A percentile compares a stretch with the other conserved stretches of the same genome.
Evolutionary conservation across 2,888 invertebrate species (phyloP).

Genomic region (Drosophila emarginata): DNA sequence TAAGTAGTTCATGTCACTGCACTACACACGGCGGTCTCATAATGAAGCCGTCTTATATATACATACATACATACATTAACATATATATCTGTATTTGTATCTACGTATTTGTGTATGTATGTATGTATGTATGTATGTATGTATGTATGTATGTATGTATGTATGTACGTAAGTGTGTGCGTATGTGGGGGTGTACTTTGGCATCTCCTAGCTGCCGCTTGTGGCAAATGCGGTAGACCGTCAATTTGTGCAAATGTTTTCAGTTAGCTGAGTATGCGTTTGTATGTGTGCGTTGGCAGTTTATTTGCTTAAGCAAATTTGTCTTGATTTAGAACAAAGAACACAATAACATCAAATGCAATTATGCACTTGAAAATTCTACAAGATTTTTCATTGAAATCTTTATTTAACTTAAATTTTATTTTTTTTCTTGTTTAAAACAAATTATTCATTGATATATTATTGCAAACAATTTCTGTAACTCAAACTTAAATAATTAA

Average conservation of each 20-base stretch:
- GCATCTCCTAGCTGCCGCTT: constrained; percentile 65
- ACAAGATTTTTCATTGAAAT: constrained; percentile 13
- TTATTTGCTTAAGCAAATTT: constrained; percentile 58
- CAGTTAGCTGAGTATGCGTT: constrained; percentile 37
- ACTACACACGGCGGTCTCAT: constrained; percentile 49
- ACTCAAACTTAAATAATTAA: no score
- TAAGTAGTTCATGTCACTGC: constrained; percentile 39
- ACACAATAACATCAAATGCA: constrained; percentile 19
- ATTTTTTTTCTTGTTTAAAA: no score
- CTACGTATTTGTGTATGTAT: constrained; percentile 27
- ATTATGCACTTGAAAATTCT: constrained; percentile 1
- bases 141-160: constrained; percentile 25
- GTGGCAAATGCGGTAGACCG: constrained; percentile 72
- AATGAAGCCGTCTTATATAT: constrained; percentile 55
- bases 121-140: constrained; percentile 25
- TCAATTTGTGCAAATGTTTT: constrained; percentile 75
- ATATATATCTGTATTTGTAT: constrained; percentile 20
- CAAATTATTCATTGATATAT: no score
- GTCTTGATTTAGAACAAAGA: constrained; percentile 53
- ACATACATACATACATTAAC: constrained; percentile 18
- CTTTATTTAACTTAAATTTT: neutral
- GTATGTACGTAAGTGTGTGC: constrained; percentile 24
- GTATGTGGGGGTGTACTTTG: constrained; percentile 21
- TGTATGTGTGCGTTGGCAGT: constrained; percentile 13
- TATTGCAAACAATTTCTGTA: no score